These are phyloP conservation scores for Cladopsammia gracilis DNA, from an alignment of 64 coral and sea anemone species.

Conservation along the genomic window DNA sequence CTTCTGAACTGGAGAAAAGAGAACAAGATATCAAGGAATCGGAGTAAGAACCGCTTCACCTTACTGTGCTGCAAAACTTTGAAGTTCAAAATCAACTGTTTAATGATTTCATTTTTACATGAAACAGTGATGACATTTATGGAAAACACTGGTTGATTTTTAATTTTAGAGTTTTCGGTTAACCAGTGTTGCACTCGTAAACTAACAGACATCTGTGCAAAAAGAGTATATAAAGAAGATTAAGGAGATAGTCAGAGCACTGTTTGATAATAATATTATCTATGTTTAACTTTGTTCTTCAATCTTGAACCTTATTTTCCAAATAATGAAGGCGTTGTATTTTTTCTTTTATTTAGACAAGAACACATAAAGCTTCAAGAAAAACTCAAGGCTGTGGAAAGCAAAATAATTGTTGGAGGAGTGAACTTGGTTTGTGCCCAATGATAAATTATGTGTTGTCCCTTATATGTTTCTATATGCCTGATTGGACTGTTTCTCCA, in stretches of 20 bases:
- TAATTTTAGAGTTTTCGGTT: no score
- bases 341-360: constrained; percentile 45
- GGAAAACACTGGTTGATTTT: no score
- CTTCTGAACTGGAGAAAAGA: constrained; percentile 94
- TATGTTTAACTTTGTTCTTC: no score
- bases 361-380: constrained; percentile 96
- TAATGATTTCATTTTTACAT: no score
- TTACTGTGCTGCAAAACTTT: not conserved
- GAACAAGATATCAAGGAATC: constrained; percentile 84
- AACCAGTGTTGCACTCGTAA: no score
- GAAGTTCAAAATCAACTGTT: no score
- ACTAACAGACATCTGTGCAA: no score
- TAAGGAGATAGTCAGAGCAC: no score
- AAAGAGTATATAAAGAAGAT: no score
- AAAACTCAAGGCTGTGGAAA: constrained; percentile 93
- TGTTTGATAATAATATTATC: no score
- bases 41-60: constrained; percentile 64
- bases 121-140: no score
- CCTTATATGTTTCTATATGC: not conserved
- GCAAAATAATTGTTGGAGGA: constrained; percentile 99
- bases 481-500: not conserved
- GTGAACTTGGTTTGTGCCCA: constrained; percentile 90
- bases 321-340: not conserved
- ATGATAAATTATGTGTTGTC: not conserved
- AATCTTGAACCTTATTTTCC: no score